Conservation (phyloP, 2,797 vertebrate species). For the Microchirus variegatus region DNA sequence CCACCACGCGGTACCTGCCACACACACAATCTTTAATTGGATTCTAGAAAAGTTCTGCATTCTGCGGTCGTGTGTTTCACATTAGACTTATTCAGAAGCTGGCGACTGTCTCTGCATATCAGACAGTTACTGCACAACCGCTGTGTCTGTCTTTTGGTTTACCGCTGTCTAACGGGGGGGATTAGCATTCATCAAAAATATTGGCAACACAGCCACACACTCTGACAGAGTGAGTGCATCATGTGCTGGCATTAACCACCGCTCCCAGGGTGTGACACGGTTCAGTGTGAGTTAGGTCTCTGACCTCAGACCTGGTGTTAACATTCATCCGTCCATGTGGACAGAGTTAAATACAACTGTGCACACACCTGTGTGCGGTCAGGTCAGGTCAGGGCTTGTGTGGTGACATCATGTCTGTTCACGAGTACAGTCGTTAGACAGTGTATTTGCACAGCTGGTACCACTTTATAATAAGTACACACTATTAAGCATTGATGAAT, state of each 20-base stretch:
- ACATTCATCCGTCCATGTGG: no score
- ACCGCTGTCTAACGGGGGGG: constrained; percentile 1
- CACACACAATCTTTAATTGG: constrained; percentile 10
- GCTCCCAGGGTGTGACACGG: neutral
- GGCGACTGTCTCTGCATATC: neutral
- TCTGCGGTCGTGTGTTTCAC: neutral
- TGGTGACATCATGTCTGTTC: no score
- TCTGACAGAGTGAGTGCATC: neutral
- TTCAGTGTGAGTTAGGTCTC: neutral
- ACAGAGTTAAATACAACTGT: no score
- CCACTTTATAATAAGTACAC: no score
- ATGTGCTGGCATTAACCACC: neutral
- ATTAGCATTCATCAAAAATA: constrained; percentile 5
- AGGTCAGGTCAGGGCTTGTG: no score
- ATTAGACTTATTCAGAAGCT: neutral
- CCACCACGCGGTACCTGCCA: constrained; percentile 92
- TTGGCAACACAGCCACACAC: neutral
- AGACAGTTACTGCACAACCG: neutral
- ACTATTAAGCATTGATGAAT: no score
- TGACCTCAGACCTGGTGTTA: no score
- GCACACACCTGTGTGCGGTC: no score
- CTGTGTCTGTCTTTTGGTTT: neutral
- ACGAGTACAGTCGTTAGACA: no score
- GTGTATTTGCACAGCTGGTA: no score
- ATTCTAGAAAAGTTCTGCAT: neutral